Evolutionary conservation across 2,888 invertebrate species (phyloP).

Genomic region (Nymphalis polychloros): DNA sequence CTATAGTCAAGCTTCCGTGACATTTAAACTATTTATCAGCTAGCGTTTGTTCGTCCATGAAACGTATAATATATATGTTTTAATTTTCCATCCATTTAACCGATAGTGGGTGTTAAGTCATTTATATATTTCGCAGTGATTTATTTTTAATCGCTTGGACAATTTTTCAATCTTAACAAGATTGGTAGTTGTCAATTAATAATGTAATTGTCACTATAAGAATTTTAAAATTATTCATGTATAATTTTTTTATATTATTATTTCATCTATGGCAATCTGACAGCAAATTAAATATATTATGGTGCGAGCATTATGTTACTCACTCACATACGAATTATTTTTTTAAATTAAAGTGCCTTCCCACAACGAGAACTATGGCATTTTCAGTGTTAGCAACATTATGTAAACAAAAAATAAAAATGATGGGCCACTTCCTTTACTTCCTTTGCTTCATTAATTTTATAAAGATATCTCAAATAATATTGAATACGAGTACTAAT

Average conservation of each 20-base stretch:
- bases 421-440: too few species aligned
- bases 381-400: too few species aligned
- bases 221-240: slow-evolving; percentile 9
- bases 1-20: slow-evolving; percentile 34
- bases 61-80: slow-evolving; percentile 52
- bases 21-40: slow-evolving; percentile 54
- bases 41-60: slow-evolving; percentile 31
- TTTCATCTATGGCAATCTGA: slow-evolving; percentile 21
- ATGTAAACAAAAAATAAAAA: too few species aligned
- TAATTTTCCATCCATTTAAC: slow-evolving; percentile 51
- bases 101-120: slow-evolving; percentile 49
- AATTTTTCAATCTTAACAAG: slow-evolving; percentile 31
- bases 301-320: slow-evolving; percentile 30
- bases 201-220: slow-evolving; percentile 9
- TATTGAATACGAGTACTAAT: background rate
- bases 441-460: too few species aligned
- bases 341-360: too few species aligned
- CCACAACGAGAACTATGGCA: too few species aligned
- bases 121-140: slow-evolving; percentile 51
- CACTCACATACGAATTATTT: background rate
- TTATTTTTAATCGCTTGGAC: slow-evolving; percentile 41
- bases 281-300: slow-evolving; percentile 22
- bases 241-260: slow-evolving; percentile 22
- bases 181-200: slow-evolving; percentile 18
- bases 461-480: too few species aligned